Base-by-base conservation (phyloP, 2,888 invertebrate genomes). In the Agonopterix arenella region DNA sequence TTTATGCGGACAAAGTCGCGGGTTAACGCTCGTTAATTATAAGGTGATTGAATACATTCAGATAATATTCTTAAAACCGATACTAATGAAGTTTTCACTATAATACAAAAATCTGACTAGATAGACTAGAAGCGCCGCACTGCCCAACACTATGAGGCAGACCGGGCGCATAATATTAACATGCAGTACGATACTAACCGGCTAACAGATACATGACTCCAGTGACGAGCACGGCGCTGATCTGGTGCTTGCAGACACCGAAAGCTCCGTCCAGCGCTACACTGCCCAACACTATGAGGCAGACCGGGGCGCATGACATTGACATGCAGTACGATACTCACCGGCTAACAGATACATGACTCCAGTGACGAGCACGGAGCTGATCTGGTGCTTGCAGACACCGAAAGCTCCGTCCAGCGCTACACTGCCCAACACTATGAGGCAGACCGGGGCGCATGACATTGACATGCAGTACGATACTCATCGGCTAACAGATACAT, bases 301-400 rank as follows among this genome's bases (percentile, higher is more conserved):
- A 96, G 4, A 98, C 98, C 62, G 98, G 90, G 45, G 97, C 96
- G 80, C 98, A 98, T 9, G 97, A 97, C 3, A 4, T 18, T 18
- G 4, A 18, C 18, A 18, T 18, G 18, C 18, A 18, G 18, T 18
- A 18, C 18, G 45, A 13, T 37, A 60, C 88, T 86, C 79, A 97
- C 97, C 97, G 77, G 97, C 97, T 73, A 97, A 84, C 51, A 97
- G 90, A 80, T 97, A 98, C 94, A 98, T 96, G 48, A 98, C 97
- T 10, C 97, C 97, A 0, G 98, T 97, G 43, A 98, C 94, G 51
- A 98, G 92, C 38, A 97, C 97, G 2, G 97, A 97, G 67, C 97
- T 97, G 71, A 97, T 97, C 86, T 97, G 97, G 69, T 96, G 95
- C 77, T 96, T 94, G 73, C 96, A 93, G 18, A 98, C 92, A 4